A percentile compares a stretch with the other conserved stretches of the same genome.
These are phyloP conservation scores for Neopipo cinnamomea DNA, from an alignment of 2,113 vertebrate genomes.

Conservation along the genomic window DNA sequence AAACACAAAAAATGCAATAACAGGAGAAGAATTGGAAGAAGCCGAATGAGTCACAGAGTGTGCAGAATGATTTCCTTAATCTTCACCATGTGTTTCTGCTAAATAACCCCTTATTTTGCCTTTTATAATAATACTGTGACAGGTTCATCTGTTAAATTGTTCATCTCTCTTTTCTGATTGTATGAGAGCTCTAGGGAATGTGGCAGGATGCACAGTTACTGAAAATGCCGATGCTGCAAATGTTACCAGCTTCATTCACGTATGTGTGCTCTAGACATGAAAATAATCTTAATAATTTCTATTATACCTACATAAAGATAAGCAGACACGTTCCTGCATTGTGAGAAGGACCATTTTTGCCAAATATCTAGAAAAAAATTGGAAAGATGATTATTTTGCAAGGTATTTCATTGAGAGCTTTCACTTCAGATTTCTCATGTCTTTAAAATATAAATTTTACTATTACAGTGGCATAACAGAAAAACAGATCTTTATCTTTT, in stretches of 20 bases:
- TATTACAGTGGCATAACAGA: neutral
- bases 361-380: neutral
- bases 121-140: neutral
- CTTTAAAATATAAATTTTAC: neutral
- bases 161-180: neutral
- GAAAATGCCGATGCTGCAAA: neutral
- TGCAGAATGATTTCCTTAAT: constrained; percentile 9
- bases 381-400: neutral
- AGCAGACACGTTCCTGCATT: neutral
- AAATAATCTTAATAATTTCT: neutral
- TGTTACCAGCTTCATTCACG: neutral
- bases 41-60: neutral
- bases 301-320: neutral
- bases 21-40: constrained; percentile 7
- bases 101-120: constrained; percentile 38
- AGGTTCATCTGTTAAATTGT: neutral
- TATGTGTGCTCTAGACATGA: neutral
- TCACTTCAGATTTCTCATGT: neutral
- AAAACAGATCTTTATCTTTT: neutral
- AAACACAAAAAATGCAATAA: neutral
- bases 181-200: neutral
- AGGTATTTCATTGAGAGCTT: neutral
- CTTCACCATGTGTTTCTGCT: constrained; percentile 5
- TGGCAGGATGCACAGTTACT: neutral
- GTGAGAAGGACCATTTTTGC: neutral